A percentile compares a stretch with the other conserved stretches of the same genome.
Conservation (phyloP, 23 tunicate species). For the Phallusia fumigata region DNA sequence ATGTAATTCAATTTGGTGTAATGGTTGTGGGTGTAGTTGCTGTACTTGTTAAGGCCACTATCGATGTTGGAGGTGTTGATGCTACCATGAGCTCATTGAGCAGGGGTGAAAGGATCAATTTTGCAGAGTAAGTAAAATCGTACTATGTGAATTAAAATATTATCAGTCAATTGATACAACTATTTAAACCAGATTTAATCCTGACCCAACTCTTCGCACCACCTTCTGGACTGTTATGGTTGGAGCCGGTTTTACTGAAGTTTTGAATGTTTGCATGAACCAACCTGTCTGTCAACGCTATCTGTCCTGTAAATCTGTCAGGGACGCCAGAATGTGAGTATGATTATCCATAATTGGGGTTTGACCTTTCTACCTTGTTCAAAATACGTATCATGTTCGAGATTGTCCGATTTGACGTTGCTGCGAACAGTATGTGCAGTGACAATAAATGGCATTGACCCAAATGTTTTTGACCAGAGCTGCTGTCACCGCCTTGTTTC, state of each 20-base stretch:
- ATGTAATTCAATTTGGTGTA: slow-evolving; percentile 10
- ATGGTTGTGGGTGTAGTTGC: slow-evolving; percentile 22
- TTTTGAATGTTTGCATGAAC: not conserved
- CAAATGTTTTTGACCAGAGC: not conserved
- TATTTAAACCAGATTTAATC: not conserved
- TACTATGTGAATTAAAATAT: not conserved
- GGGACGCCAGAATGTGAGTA: slow-evolving; percentile 14
- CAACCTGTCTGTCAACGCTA: slow-evolving; percentile 15
- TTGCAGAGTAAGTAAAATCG: not conserved
- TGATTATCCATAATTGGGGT: no score
- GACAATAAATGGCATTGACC: not conserved
- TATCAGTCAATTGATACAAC: not conserved
- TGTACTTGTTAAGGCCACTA: not conserved
- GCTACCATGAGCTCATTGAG: not conserved
- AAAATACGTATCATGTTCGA: no score
- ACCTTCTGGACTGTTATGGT: slow-evolving; percentile 6
- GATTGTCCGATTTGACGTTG: no score
- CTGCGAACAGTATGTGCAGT: not conserved
- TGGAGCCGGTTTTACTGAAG: not conserved
- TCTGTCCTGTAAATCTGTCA: slow-evolving; percentile 20
- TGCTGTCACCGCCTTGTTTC: slow-evolving; percentile 6
- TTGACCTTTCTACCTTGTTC: no score
- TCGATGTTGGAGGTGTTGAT: slow-evolving; percentile 11
- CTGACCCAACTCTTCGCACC: slow-evolving; percentile 5
- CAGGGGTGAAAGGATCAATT: slow-evolving; percentile 7